phyloP scores from a whole-genome alignment of 2,113 vertebrate species.

The Craseonycteris thonglongyai region DNA sequence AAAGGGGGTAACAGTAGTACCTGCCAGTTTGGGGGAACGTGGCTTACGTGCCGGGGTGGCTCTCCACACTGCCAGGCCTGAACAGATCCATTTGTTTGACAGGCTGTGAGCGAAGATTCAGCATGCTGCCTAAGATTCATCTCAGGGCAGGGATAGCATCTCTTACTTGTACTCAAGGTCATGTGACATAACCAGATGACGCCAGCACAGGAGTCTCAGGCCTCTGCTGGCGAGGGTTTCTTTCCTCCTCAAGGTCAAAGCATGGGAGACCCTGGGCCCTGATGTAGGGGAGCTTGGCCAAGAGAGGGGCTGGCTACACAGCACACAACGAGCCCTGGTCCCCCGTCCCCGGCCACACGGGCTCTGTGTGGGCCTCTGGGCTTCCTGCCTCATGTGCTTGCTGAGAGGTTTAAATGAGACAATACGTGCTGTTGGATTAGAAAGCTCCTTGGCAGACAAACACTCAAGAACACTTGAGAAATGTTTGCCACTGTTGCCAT shows the following conservation, averaged over 20 bases:
- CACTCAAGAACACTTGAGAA: background rate
- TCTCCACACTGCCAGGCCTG: background rate
- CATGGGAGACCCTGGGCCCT: background rate
- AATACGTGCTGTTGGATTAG: background rate
- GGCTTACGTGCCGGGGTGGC: background rate
- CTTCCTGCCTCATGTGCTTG: background rate
- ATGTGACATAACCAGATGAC: background rate
- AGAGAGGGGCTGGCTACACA: background rate
- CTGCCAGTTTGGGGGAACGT: background rate
- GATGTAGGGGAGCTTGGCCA: background rate
- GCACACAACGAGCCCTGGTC: rapidly evolving
- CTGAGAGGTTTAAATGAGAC: background rate
- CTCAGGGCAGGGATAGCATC: background rate
- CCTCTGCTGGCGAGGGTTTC: background rate
- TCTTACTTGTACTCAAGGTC: background rate
- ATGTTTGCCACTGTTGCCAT: background rate
- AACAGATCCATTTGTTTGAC: background rate
- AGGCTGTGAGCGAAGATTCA: background rate
- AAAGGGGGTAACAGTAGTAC: background rate
- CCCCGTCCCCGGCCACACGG: rapidly evolving
- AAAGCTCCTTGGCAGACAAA: background rate
- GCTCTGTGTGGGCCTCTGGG: background rate
- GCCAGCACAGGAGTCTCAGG: background rate
- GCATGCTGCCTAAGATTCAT: too few relatives aligned
- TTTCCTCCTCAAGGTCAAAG: background rate